A percentile compares a stretch with the other conserved stretches of the same genome.
Evolutionary conservation across 2,888 invertebrate genomes (phyloP).

Genomic region (Platynereis dumerilii): DNA sequence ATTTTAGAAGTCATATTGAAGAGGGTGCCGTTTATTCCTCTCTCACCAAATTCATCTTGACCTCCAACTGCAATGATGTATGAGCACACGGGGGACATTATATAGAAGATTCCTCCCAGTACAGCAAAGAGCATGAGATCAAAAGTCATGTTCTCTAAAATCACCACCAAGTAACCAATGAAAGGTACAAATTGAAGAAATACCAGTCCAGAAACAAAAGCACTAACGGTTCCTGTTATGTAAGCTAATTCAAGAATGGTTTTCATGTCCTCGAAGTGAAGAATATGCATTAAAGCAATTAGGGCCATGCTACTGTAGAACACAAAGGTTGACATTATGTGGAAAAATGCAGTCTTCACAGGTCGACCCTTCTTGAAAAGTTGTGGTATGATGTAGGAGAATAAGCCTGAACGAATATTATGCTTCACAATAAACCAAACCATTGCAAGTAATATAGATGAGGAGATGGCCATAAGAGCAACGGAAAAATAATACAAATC

Average conservation of each 20-base stretch:
- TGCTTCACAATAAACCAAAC: background rate
- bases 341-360: no score
- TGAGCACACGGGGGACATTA: background rate
- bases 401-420: background rate
- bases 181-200: constrained; percentile 2
- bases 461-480: no score
- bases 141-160: background rate
- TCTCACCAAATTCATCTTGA: no score
- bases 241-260: background rate
- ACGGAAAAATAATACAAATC: no score
- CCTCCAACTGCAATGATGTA: background rate
- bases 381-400: no score
- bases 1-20: no score
- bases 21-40: no score
- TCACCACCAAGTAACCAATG: background rate
- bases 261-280: background rate
- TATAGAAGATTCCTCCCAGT: background rate
- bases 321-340: no score
- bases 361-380: no score
- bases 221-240: background rate
- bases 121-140: background rate
- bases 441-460: background rate
- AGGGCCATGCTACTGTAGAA: no score
- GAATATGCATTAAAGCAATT: no score
- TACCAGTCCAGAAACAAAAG: background rate